Evolutionary conservation across 2,113 vertebrate species (phyloP).

Genomic region (Lasiurus cinereus): DNA sequence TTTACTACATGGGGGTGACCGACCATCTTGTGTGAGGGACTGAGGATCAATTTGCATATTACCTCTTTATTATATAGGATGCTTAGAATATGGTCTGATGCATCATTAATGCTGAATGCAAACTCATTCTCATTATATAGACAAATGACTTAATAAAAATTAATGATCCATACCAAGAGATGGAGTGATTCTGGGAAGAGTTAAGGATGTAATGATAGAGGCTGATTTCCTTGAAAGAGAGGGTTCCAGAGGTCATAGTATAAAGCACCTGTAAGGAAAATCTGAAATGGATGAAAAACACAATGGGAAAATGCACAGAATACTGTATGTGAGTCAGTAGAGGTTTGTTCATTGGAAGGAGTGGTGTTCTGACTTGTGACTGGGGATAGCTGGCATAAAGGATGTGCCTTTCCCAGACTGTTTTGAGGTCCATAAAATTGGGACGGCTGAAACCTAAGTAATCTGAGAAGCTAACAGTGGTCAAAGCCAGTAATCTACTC

Average conservation of each 20-base stretch:
- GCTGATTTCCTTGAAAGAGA: not conserved
- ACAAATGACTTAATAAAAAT: not conserved
- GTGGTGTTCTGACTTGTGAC: not conserved
- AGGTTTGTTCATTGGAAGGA: not conserved
- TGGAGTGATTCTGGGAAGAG: not conserved
- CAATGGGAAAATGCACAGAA: not conserved
- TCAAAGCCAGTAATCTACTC: not conserved
- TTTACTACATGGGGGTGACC: too few relatives aligned
- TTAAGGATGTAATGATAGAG: not conserved
- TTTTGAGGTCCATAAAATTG: not conserved
- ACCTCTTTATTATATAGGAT: too few relatives aligned
- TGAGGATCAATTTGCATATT: too few relatives aligned
- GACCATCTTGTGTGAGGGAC: too few relatives aligned
- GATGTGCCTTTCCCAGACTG: rapidly evolving
- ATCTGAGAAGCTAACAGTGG: not conserved
- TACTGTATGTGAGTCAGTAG: rapidly evolving
- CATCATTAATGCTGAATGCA: not conserved
- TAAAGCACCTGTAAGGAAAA: not conserved
- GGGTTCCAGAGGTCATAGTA: not conserved
- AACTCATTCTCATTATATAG: not conserved
- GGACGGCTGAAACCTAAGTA: rapidly evolving
- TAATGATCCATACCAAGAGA: not conserved
- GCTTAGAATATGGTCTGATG: not conserved
- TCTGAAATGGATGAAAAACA: not conserved
- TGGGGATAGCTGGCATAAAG: not conserved